Conservation (phyloP, 2,797 vertebrate genomes). For the Sebastes elongatus region DNA sequence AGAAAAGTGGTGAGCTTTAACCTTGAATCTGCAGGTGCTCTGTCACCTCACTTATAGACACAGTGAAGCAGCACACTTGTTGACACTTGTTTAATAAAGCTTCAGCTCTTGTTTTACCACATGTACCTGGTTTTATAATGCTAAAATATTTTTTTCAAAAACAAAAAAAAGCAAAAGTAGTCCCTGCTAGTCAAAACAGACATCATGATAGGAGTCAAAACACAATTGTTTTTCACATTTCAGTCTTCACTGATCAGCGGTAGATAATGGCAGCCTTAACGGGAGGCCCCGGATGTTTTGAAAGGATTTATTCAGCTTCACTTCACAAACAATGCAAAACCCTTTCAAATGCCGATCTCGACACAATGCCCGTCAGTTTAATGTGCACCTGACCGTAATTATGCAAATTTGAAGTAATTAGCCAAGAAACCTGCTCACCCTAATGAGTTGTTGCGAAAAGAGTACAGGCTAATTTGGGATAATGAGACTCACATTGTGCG, state of each 20-base stretch:
- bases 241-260: neutral
- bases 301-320: slow-evolving; percentile 23
- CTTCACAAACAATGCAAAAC: slow-evolving; percentile 29
- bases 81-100: neutral
- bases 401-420: slow-evolving; percentile 63
- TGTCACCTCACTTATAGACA: neutral
- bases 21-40: neutral
- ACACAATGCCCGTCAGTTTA: slow-evolving; percentile 40
- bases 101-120: neutral
- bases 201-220: neutral
- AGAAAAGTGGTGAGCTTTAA: neutral
- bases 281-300: slow-evolving; percentile 3
- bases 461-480: slow-evolving; percentile 34
- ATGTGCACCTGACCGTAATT: slow-evolving; percentile 62
- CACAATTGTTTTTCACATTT: slow-evolving; percentile 2
- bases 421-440: slow-evolving; percentile 33
- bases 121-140: neutral
- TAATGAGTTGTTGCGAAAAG: slow-evolving; percentile 53
- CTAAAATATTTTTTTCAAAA: neutral
- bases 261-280: neutral
- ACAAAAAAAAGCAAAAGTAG: neutral
- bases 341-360: slow-evolving; percentile 39
- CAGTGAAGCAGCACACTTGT: neutral
- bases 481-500: slow-evolving; percentile 43
- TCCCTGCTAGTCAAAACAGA: slow-evolving; percentile 22